Percentiles rank a stretch among this genome's conserved stretches.
These are phyloP conservation scores for Coryphaenoides rupestris DNA, from an alignment of 2,113 vertebrate genomes.

Conservation along the genomic window DNA sequence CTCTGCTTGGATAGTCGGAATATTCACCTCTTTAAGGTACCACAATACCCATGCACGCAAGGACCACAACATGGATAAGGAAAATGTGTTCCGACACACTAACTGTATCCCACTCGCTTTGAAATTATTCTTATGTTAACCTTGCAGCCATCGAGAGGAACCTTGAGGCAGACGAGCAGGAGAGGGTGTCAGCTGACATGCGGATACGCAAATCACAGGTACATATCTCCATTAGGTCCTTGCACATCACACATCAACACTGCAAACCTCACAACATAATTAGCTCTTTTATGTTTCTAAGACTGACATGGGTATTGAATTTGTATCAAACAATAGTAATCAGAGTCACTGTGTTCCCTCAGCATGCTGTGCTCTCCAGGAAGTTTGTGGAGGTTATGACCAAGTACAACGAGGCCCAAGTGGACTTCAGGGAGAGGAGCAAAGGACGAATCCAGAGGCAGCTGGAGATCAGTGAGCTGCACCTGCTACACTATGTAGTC, in stretches of 20 bases:
- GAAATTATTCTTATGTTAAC: conserved; percentile 8
- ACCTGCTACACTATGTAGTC: not conserved
- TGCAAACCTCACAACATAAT: no score
- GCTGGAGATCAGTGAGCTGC: conserved; percentile 88
- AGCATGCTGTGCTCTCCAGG: conserved; percentile 92
- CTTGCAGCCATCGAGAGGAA: conserved; percentile 85
- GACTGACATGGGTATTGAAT: no score
- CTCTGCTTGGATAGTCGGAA: no score
- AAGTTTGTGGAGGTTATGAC: conserved; percentile 99
- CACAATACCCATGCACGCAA: no score
- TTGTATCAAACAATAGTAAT: no score
- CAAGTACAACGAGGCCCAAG: conserved; percentile 95
- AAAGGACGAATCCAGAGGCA: conserved; percentile 97
- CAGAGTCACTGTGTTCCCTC: conserved; percentile 20
- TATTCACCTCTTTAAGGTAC: conserved; percentile 4
- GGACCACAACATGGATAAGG: no score
- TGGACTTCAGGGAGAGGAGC: conserved; percentile 95
- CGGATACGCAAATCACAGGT: conserved; percentile 97
- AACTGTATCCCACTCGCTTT: no score
- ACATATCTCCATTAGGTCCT: not conserved
- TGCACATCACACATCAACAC: not conserved
- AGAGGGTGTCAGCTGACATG: conserved; percentile 86
- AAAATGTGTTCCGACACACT: no score
- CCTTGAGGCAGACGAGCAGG: conserved; percentile 84
- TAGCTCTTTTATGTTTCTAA: no score